Base-by-base conservation (phyloP, 2,888 invertebrate genomes). In the Synergus itoensis region DNA sequence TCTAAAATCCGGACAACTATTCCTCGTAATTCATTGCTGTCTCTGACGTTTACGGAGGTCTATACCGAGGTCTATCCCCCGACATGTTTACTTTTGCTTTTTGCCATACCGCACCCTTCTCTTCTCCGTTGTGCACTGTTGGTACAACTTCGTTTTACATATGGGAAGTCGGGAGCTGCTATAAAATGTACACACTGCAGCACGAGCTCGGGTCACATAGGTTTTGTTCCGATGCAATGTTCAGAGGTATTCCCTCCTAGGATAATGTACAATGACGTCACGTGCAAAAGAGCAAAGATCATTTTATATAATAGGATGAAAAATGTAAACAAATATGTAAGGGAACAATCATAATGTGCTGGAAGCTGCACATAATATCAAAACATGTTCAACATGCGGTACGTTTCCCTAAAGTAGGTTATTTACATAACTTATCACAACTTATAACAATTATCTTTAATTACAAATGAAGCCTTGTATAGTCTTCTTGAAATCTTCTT, bases 191-290 rank as follows among this genome's bases (percentile, higher is more conserved):
- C 48, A 48, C 16, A 16, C 4, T 48, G 7, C 48, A 48, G 48
- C 16, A 48, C 16, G 48, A 48, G 48, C 21, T 67, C 45, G 67
- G 67, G 67, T 67, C 67, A 67, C 21, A 67, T 67, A 67, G 45
- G 48, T 48, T 48, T 48, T 48, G 48, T 48, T 48, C 48, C 48
- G 48, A 48, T 48, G 48, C 16, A 48, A 48, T 48, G 67, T 45
- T 67, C 67, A 45, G 67, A 67, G 67, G 21, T 67, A 45, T 67
- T 67, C 67, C 14, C 45, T 65, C 21, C 41, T 65, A 41, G 43
- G 65, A n/a, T 28, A 67, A 28, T 12, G 36, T 63, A 63, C 62
- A 63, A 63, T 63, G 14, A 63, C 62, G 64, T 64, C 64, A 64
- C 64, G 64, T 64, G 64, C 64, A 64, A 64, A 67, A 28, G 21